Percentiles rank a stretch among this genome's conserved stretches.
Evolutionary conservation across 2,113 vertebrate species (phyloP).

Genomic region (Nipponia nippon): DNA sequence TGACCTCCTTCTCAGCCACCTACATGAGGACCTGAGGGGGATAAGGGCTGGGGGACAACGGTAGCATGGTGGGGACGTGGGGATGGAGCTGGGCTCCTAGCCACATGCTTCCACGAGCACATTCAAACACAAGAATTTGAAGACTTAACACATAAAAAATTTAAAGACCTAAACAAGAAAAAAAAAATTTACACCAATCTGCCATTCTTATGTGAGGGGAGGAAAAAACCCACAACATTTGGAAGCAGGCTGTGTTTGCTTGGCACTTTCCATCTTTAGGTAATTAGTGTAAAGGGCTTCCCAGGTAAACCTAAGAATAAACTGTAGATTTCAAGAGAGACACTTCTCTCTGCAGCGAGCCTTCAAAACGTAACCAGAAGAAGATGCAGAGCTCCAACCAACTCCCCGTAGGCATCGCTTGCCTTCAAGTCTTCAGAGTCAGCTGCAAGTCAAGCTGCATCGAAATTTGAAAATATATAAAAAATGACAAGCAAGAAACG

Average conservation of each 20-base stretch:
- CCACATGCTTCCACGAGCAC: not conserved
- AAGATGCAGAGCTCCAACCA: not conserved
- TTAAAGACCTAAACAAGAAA: not conserved
- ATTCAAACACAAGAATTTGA: not conserved
- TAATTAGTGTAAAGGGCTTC: constrained; percentile 61
- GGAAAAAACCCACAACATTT: constrained; percentile 15
- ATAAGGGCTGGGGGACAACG: not conserved
- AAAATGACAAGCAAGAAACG: not conserved
- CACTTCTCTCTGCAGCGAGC: not conserved
- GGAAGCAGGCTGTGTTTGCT: constrained; percentile 51
- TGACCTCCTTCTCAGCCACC: not conserved
- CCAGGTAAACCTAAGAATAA: constrained; percentile 62
- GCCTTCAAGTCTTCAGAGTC: not conserved
- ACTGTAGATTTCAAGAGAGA: not conserved
- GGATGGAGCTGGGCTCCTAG: not conserved
- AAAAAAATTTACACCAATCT: not conserved
- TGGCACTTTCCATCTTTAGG: constrained; percentile 41
- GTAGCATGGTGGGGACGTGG: not conserved
- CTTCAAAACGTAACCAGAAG: not conserved
- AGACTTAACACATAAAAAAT: not conserved
- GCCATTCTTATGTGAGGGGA: not conserved
- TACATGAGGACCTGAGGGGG: fast-evolving
- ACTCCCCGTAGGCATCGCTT: not conserved
- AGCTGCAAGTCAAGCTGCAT: not conserved
- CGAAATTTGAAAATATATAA: not conserved